A percentile compares a stretch with the other conserved stretches of the same genome.
Conservation (phyloP, 2,888 invertebrate genomes). For the Adelognathus sp. region DNA sequence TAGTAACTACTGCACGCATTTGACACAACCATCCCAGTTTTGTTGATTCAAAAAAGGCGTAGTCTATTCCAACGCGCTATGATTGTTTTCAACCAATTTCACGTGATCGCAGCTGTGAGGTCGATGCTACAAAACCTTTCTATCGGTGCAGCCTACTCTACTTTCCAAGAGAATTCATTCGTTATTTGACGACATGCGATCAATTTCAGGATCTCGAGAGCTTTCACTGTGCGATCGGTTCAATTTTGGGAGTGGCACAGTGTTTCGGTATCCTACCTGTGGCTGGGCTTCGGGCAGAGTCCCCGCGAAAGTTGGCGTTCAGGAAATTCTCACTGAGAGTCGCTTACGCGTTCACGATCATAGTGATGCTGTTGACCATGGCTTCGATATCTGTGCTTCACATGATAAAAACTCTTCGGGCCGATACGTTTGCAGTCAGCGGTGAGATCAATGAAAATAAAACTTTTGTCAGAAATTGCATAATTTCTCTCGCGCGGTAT, state of each 20-base stretch:
- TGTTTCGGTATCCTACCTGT: conserved; percentile 77
- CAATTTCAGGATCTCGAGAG: conserved; percentile 70
- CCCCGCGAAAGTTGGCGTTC: conserved; percentile 69
- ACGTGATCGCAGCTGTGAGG: too few species aligned
- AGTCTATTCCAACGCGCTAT: too few species aligned
- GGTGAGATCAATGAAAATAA: conserved; percentile 65
- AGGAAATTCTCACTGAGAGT: conserved; percentile 64
- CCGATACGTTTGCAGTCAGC: conserved; percentile 66
- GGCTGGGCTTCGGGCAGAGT: conserved; percentile 65
- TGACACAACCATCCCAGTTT: too few species aligned
- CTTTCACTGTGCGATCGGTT: conserved; percentile 75
- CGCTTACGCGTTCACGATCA: conserved; percentile 66
- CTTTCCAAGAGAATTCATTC: neutral
- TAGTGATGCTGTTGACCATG: conserved; percentile 64
- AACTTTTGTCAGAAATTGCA: conserved; percentile 7
- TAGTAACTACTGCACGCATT: too few species aligned
- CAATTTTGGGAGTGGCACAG: conserved; percentile 73
- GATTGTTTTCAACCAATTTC: too few species aligned
- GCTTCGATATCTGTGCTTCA: conserved; percentile 71
- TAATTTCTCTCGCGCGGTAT: conserved; percentile 14
- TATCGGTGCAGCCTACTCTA: too few species aligned
- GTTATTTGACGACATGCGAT: too few species aligned
- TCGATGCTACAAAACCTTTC: too few species aligned
- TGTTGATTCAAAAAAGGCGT: too few species aligned
- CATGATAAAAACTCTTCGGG: conserved; percentile 73